A percentile compares a stretch with the other conserved stretches of the same genome.
phyloP scores from a whole-genome alignment of 2,888 invertebrate genomes.

The Aethes cnicana region DNA sequence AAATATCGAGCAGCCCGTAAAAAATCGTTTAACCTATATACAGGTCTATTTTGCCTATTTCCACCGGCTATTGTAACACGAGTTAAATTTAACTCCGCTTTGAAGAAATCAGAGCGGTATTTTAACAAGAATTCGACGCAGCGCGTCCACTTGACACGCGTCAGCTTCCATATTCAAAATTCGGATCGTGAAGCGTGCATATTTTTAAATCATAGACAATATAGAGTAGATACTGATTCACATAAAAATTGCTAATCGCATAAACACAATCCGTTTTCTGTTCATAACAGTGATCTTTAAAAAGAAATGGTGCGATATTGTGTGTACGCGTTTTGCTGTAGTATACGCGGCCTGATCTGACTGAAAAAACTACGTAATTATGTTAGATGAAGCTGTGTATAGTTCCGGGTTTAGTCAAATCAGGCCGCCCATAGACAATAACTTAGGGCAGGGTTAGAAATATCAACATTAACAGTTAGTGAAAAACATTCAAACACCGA shows the following conservation, averaged over 20 bases:
- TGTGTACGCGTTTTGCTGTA: constrained; percentile 21
- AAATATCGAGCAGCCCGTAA: constrained; percentile 16
- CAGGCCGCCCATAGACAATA: constrained; percentile 40
- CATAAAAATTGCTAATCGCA: constrained; percentile 33
- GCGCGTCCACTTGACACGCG: constrained; percentile 17
- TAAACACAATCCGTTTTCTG: constrained; percentile 1
- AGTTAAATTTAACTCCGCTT: constrained; percentile 20
- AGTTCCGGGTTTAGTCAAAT: background rate
- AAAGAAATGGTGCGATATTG: too few species aligned
- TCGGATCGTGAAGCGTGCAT: background rate
- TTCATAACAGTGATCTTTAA: too few species aligned
- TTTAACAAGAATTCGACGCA: constrained; percentile 20
- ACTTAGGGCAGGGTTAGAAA: constrained; percentile 54
- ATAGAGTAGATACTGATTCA: constrained; percentile 37
- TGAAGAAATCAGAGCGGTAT: constrained; percentile 21
- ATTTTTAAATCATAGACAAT: constrained; percentile 5
- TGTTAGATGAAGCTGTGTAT: too few species aligned
- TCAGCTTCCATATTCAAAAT: constrained; percentile 18
- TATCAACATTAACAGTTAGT: constrained; percentile 82
- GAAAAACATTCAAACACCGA: constrained; percentile 81
- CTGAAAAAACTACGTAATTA: constrained; percentile 37
- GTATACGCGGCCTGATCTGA: constrained; percentile 26
- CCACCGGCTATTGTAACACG: constrained; percentile 1
- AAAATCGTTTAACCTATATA: constrained; percentile 24
- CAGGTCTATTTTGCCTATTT: constrained; percentile 14